Conservation (phyloP, 2,888 invertebrate genomes). For the Caprella mutica region DNA sequence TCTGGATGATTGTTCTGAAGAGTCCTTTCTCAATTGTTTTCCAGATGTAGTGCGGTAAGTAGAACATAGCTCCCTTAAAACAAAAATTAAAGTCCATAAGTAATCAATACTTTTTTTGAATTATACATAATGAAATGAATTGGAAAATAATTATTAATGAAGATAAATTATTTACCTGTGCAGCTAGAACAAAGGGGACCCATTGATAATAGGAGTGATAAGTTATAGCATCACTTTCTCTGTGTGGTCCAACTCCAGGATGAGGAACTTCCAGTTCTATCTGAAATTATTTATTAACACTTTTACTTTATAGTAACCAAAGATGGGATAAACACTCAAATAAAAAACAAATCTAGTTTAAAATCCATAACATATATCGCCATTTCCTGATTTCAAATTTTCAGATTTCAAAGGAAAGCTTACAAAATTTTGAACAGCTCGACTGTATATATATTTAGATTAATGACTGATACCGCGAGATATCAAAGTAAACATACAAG, state of each 20-base stretch:
- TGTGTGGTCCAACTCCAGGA: conserved; percentile 38
- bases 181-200: conserved; percentile 71
- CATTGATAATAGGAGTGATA: conserved; percentile 86
- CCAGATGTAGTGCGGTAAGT: conserved; percentile 83
- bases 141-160: not conserved
- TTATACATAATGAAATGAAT: not conserved
- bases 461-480: too few species aligned
- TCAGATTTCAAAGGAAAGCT: too few species aligned
- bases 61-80: conserved; percentile 63
- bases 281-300: too few species aligned
- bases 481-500: too few species aligned
- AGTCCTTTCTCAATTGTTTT: conserved; percentile 85
- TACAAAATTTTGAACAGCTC: too few species aligned
- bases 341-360: too few species aligned
- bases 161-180: conserved; percentile 18
- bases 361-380: too few species aligned
- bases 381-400: too few species aligned
- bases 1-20: conserved; percentile 74
- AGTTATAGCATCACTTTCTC: conserved; percentile 55
- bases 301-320: too few species aligned
- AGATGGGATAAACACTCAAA: too few species aligned
- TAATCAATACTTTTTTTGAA: not conserved
- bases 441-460: too few species aligned
- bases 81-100: not conserved
- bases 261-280: too few species aligned